phyloP scores from a whole-genome alignment of 2,113 vertebrate genomes.

The Sorex fumeus region DNA sequence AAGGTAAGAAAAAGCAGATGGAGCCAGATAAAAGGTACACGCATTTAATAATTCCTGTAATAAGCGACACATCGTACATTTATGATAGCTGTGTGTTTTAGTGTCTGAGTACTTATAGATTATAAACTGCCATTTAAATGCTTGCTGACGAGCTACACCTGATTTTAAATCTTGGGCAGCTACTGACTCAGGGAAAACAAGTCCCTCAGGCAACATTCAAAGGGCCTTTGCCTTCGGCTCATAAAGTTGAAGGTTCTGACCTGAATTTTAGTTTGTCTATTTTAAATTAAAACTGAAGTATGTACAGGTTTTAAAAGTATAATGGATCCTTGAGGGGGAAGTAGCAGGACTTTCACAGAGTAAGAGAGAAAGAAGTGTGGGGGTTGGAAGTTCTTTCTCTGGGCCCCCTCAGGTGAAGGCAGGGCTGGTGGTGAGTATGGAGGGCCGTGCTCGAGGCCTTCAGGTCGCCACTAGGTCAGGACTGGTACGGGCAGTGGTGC shows the following conservation, averaged over 20 bases:
- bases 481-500: neutral
- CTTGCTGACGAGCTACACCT: conserved; percentile 1
- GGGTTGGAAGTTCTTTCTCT: neutral
- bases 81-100: conserved; percentile 17
- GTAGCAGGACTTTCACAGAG: neutral
- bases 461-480: too few relatives aligned
- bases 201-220: neutral
- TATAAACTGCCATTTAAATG: neutral
- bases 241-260: conserved; percentile 10
- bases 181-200: conserved; percentile 13
- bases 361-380: neutral
- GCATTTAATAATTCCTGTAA: conserved; percentile 51
- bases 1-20: conserved; percentile 90
- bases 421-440: neutral
- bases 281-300: conserved; percentile 35
- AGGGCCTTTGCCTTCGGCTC: conserved; percentile 50
- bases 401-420: neutral
- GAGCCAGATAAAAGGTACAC: conserved; percentile 72
- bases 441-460: too few relatives aligned
- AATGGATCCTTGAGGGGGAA: conserved; percentile 30
- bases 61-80: conserved; percentile 47
- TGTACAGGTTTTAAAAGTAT: conserved; percentile 22
- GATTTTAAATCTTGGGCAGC: conserved; percentile 33
- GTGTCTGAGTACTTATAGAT: conserved; percentile 44
- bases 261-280: conserved; percentile 53